Evolutionary conservation across 2,113 vertebrate species (phyloP).

Genomic region (Tragelaphus strepsiceros): DNA sequence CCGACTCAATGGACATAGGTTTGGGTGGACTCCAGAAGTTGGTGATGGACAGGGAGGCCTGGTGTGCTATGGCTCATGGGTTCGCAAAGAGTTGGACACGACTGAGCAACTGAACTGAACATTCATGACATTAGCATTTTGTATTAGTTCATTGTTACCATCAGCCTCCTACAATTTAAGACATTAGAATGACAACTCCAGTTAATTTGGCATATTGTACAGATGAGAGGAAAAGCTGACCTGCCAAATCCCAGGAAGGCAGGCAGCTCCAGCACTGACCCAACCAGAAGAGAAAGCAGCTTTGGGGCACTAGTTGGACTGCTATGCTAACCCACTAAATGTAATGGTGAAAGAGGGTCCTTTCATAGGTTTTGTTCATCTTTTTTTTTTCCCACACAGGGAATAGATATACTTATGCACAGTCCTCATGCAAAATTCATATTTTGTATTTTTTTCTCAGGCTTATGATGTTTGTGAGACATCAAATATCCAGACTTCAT

Average conservation of each 20-base stretch:
- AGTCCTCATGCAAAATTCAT: conserved; percentile 3
- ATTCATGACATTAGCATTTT: background rate
- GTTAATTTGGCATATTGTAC: background rate
- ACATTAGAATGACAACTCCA: background rate
- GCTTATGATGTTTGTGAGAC: background rate
- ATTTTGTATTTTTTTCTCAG: conserved; percentile 19
- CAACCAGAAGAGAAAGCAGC: background rate
- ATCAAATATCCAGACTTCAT: background rate
- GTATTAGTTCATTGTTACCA: background rate
- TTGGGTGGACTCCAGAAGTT: background rate
- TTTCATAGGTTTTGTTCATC: background rate
- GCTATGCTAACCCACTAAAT: background rate
- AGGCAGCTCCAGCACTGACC: background rate
- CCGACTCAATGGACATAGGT: background rate
- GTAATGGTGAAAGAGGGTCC: background rate
- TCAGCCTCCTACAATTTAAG: conserved; percentile 9
- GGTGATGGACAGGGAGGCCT: background rate
- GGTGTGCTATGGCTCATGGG: background rate
- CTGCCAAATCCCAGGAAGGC: background rate
- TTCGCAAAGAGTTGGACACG: background rate
- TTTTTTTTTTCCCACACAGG: background rate
- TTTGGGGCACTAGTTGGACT: background rate
- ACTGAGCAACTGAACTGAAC: background rate
- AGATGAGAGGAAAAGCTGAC: background rate
- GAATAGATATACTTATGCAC: background rate